Conservation (phyloP, 2,888 invertebrate species). For the Tolmerus cingulatus region DNA sequence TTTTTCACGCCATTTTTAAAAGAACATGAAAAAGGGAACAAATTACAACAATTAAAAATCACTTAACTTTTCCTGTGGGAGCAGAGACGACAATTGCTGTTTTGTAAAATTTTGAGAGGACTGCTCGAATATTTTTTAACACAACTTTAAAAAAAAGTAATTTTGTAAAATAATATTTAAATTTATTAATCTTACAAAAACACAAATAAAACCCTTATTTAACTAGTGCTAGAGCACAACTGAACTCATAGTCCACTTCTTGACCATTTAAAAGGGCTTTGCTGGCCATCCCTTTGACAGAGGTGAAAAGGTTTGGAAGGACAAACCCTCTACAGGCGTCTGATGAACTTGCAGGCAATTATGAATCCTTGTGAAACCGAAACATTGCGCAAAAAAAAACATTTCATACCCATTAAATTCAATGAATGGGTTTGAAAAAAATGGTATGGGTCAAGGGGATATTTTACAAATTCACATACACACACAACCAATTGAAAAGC, state of each 20-base stretch:
- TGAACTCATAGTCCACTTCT: neutral
- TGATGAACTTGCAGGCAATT: neutral
- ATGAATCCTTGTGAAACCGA: neutral
- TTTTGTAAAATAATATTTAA: neutral
- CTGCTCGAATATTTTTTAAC: no score
- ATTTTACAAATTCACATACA: neutral
- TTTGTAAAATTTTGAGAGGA: no score
- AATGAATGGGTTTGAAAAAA: neutral
- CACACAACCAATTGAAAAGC: no score
- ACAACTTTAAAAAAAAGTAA: no score
- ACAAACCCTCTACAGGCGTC: neutral
- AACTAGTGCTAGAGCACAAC: neutral
- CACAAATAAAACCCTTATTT: neutral
- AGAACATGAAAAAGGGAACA: neutral
- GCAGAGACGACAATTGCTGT: no score
- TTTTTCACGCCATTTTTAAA: neutral
- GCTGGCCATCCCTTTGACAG: neutral
- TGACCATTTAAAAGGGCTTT: neutral
- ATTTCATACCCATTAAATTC: neutral
- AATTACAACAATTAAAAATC: neutral
- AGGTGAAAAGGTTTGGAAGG: neutral
- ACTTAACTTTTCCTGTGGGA: neutral
- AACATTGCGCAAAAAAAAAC: neutral
- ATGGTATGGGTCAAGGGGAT: neutral
- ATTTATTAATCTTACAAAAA: neutral